Conservation (phyloP, 2,113 vertebrate genomes). For the Urocynchramus pylzowi region DNA sequence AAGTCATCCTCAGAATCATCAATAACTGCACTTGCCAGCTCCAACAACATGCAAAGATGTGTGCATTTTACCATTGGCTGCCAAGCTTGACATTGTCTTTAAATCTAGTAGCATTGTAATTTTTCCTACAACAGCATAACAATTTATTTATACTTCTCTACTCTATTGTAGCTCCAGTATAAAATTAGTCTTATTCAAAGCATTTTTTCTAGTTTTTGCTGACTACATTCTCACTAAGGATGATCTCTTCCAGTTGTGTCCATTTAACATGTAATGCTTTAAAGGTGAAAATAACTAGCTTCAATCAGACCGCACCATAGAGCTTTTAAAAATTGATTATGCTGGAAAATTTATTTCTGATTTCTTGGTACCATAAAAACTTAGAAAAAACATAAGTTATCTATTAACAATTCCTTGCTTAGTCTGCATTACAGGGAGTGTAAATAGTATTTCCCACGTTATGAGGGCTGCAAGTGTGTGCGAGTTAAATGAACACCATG, state of each 20-base stretch:
- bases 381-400: neutral
- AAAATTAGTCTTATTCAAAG: neutral
- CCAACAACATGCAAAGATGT: fast-evolving
- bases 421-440: neutral
- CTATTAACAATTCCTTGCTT: neutral
- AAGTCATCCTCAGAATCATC: neutral
- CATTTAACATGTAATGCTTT: neutral
- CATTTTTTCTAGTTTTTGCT: neutral
- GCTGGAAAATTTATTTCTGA: neutral
- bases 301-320: neutral
- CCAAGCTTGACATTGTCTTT: neutral
- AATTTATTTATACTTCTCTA: neutral
- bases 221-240: neutral
- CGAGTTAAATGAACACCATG: neutral
- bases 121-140: neutral
- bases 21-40: neutral
- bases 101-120: neutral
- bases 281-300: neutral
- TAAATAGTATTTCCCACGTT: neutral
- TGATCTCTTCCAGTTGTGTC: neutral
- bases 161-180: neutral
- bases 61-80: neutral
- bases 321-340: neutral
- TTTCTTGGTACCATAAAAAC: neutral
- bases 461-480: neutral